Evolutionary conservation across 1,140 invertebrate genomes (phyloP).

Genomic region (Drosophila sulfurigaster): DNA sequence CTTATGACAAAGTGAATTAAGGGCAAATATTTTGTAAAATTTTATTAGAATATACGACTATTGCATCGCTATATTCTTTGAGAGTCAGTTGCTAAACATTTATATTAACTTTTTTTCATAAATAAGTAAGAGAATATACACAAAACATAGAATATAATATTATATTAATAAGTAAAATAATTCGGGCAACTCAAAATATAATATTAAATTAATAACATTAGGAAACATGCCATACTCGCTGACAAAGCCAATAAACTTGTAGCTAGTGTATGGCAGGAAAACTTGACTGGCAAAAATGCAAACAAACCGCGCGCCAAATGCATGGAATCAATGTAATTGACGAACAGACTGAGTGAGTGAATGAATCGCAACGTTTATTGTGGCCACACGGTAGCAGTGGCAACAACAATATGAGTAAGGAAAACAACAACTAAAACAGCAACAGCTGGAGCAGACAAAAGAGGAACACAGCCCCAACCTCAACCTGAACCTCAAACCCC

Average conservation of each 20-base stretch:
- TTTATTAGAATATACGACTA: too few relatives aligned
- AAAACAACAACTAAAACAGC: conserved; percentile 13
- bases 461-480: background rate
- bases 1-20: too few relatives aligned
- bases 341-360: conserved; percentile 69
- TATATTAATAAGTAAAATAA: too few relatives aligned
- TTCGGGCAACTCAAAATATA: too few relatives aligned
- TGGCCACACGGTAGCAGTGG: conserved; percentile 46
- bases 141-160: too few relatives aligned
- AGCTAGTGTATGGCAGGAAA: conserved; percentile 17
- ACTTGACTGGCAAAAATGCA: conserved; percentile 55
- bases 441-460: background rate
- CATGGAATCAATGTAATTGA: conserved; percentile 76
- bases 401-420: conserved; percentile 17
- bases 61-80: too few relatives aligned
- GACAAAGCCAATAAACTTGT: conserved; percentile 1
- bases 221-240: background rate
- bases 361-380: conserved; percentile 66
- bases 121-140: too few relatives aligned
- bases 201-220: too few relatives aligned
- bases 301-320: conserved; percentile 46
- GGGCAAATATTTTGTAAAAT: too few relatives aligned
- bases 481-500: background rate
- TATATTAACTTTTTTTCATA: too few relatives aligned
- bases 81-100: too few relatives aligned